Evolutionary conservation across 2,113 vertebrate species (phyloP), one percentile per base, ranked within the genome.

Genomic region (Bos javanicus): DNA sequence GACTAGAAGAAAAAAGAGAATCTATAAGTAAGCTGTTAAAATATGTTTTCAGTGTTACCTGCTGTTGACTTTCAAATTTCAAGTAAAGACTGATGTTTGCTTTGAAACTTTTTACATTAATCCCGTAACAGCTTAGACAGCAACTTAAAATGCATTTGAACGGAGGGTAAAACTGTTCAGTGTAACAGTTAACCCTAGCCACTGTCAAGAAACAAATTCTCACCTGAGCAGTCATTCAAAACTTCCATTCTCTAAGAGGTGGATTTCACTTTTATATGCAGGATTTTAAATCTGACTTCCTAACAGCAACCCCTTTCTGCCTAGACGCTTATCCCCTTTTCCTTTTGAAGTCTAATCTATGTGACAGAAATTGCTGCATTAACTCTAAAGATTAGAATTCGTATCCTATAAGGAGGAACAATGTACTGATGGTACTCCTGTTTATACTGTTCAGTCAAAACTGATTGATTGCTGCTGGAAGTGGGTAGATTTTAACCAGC

Each of bases 101-200:
- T 78, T 86, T 88, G 82, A 80, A 84, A 93, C n/a, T 89, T 97
- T 88, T 93, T 85, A 71, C 10, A 74, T 19, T 80, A 56, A 36
- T 50, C 43, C 9, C 57, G 0, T 83, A 88, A 81, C 21, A 94
- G 15, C 26, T 86, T 97, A 83, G 88, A 71, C 19, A 36, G n/a
- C 91, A 60, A 89, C 54, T 87, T 78, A 87, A 78, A 92, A 84
- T 90, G 21, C 30, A 67, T 86, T 90, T 39, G 78, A 83, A 89
- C 3, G 26, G 52, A 67, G 11, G 19, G 10, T 84, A 13, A 82
- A 91, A 80, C 78, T 83, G n/a, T 64, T 90, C 23, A 64, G 28
- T 48, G 3, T 52, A 71, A 91, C 48, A 43, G 39, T 76, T 76
- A 43, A 76, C 71, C 71, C 23, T 76, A 43, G 71, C 13, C 78